phyloP scores from a whole-genome alignment of 2,888 invertebrate species.

The Polydrusus pterygomalis region DNA sequence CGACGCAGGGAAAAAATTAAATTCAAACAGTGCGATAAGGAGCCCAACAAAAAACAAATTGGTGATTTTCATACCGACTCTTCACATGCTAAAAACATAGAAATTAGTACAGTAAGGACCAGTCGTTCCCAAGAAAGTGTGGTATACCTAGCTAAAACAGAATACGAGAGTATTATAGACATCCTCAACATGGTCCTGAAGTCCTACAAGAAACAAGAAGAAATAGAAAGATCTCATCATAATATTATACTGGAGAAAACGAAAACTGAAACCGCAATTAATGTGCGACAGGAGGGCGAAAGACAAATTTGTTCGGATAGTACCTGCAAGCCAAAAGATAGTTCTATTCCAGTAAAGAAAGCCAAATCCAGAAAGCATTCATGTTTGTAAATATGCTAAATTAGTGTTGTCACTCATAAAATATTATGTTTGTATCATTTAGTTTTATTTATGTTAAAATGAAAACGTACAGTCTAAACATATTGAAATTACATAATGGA shows the following conservation, averaged over 20 bases:
- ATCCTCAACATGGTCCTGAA: constrained; percentile 46
- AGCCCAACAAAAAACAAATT: not conserved
- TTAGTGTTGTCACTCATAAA: not conserved
- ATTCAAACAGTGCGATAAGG: not conserved
- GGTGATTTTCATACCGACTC: constrained; percentile 5
- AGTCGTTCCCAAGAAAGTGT: constrained; percentile 27
- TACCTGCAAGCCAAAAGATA: constrained; percentile 39
- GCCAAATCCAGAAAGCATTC: not conserved
- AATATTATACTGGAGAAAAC: constrained; percentile 19
- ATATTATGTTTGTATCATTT: not conserved
- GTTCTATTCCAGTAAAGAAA: constrained; percentile 11
- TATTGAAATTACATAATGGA: too few relatives aligned
- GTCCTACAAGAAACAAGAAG: constrained; percentile 44
- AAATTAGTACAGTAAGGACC: not conserved
- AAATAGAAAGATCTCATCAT: not conserved
- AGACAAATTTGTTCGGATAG: constrained; percentile 49
- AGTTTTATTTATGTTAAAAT: too few relatives aligned
- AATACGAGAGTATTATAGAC: constrained; percentile 51
- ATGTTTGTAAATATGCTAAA: constrained; percentile 16
- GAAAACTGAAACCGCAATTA: constrained; percentile 32
- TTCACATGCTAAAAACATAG: not conserved
- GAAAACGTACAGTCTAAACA: too few relatives aligned
- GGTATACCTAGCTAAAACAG: constrained; percentile 38
- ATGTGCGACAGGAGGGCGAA: constrained; percentile 8
- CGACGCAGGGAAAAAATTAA: constrained; percentile 23